These are phyloP conservation scores for Momotus momota DNA, from an alignment of 2,797 vertebrate species.

Conservation along the genomic window DNA sequence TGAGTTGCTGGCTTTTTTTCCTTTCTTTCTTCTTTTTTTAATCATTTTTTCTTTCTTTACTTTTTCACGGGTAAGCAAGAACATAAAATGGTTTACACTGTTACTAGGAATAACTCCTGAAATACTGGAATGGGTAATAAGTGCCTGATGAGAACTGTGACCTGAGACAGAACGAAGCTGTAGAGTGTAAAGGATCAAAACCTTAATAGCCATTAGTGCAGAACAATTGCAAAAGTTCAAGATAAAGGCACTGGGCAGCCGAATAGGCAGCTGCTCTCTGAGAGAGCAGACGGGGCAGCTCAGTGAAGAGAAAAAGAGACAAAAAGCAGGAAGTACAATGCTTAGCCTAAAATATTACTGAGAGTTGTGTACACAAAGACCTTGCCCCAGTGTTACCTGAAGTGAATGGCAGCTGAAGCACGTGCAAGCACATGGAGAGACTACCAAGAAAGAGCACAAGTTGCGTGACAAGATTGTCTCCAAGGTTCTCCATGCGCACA, in stretches of 20 bases:
- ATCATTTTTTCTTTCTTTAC: neutral
- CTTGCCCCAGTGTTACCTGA: neutral
- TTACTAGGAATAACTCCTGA: neutral
- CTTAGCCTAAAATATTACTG: neutral
- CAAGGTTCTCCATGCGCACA: neutral
- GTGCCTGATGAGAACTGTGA: neutral
- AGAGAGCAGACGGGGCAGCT: neutral
- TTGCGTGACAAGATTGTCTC: neutral
- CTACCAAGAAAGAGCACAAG: neutral
- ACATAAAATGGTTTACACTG: neutral
- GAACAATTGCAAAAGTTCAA: neutral
- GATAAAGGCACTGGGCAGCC: neutral
- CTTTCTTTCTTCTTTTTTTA: too few relatives aligned
- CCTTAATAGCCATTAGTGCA: neutral
- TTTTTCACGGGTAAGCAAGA: neutral
- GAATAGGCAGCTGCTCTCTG: neutral
- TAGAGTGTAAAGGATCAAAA: conserved; percentile 17
- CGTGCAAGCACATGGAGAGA: fast-evolving
- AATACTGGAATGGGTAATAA: neutral
- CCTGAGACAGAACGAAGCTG: neutral
- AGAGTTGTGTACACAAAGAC: neutral
- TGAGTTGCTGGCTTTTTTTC: neutral
- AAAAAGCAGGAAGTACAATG: neutral
- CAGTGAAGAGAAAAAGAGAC: neutral
- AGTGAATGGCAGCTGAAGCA: neutral